These are phyloP conservation scores for Chironomus tepperi DNA, from an alignment of 1,140 invertebrate species.

Conservation along the genomic window DNA sequence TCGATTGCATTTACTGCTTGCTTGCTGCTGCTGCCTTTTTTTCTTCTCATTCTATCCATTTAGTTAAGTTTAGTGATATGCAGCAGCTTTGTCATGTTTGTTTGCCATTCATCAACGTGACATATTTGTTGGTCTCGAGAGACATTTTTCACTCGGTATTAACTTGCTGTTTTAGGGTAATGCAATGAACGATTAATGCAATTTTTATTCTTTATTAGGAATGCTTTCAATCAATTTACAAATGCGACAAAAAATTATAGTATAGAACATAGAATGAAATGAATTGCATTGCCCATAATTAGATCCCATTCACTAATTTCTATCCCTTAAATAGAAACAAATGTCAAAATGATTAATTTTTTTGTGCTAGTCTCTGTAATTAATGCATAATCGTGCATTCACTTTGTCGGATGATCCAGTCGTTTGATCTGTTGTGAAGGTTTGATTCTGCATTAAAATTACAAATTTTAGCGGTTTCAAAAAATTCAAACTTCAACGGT, in stretches of 20 bases:
- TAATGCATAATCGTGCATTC: too few relatives aligned
- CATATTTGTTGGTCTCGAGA: conserved; percentile 1
- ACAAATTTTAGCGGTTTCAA: too few relatives aligned
- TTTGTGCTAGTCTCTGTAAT: background rate
- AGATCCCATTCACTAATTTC: background rate
- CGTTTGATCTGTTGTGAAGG: too few relatives aligned
- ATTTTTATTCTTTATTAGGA: background rate
- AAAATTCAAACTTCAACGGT: too few relatives aligned
- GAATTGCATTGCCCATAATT: background rate
- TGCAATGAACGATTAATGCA: background rate
- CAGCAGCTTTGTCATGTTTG: background rate
- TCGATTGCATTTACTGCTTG: background rate
- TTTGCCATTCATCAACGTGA: background rate
- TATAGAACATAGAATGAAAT: too few relatives aligned
- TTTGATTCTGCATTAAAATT: too few relatives aligned
- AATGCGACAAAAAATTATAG: too few relatives aligned
- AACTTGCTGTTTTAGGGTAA: background rate
- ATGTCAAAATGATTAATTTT: background rate
- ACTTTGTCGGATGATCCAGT: too few relatives aligned
- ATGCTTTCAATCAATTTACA: background rate
- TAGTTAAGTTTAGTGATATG: background rate
- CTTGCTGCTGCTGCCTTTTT: background rate
- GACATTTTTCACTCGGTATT: conserved; percentile 1
- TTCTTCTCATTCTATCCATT: background rate
- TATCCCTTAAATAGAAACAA: background rate